These are phyloP conservation scores for Lissonota sp. DNA, from an alignment of 2,888 invertebrate genomes.

Conservation along the genomic window DNA sequence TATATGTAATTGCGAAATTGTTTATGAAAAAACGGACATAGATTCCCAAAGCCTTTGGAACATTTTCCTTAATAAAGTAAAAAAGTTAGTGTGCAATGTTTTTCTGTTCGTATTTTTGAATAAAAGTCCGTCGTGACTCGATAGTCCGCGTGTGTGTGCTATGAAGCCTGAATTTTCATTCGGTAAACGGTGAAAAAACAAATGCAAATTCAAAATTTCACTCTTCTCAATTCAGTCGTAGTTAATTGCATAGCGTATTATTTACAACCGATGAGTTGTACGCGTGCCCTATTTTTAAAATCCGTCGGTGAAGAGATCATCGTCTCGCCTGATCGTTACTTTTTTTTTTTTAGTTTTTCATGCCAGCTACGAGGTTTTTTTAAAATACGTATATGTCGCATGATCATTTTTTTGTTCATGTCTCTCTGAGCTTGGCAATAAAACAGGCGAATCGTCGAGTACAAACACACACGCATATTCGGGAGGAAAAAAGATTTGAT, in stretches of 20 bases:
- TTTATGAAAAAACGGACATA: constrained; percentile 34
- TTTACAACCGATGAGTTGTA: constrained; percentile 62
- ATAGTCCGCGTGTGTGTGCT: too few species aligned
- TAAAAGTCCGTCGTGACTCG: constrained; percentile 37
- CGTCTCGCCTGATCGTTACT: constrained; percentile 7
- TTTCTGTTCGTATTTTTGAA: constrained; percentile 22
- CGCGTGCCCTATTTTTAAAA: constrained; percentile 52
- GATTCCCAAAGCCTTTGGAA: constrained; percentile 23
- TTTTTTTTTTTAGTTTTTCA: too few species aligned
- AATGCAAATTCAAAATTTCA: constrained; percentile 44
- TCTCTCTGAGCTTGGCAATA: constrained; percentile 45
- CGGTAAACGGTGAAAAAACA: constrained; percentile 33
- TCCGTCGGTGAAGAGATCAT: constrained; percentile 25
- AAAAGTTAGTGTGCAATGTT: constrained; percentile 55
- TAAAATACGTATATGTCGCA: constrained; percentile 8
- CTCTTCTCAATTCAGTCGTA: constrained; percentile 44
- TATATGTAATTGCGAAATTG: too few species aligned
- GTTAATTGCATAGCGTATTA: constrained; percentile 25
- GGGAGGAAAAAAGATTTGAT: not conserved
- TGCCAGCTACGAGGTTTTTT: not conserved
- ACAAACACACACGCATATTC: constrained; percentile 43
- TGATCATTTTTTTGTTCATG: constrained; percentile 25
- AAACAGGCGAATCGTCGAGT: constrained; percentile 45
- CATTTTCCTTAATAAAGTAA: constrained; percentile 48
- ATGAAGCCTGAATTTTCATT: constrained; percentile 36